Evolutionary conservation across 2,888 invertebrate genomes (phyloP).

Genomic region (Scaptomyza reducta): DNA sequence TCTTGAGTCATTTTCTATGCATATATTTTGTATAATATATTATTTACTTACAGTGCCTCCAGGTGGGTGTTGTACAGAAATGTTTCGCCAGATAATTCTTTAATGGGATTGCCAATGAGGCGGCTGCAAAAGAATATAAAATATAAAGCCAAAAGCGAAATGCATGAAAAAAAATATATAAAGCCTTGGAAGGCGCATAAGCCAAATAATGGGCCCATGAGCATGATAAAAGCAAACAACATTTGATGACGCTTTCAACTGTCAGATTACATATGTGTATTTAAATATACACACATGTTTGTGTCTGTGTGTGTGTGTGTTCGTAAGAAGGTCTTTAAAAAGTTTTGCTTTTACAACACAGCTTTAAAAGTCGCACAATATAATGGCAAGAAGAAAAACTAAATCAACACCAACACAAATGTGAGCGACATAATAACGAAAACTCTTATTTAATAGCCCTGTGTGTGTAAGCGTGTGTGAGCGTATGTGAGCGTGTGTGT

Average conservation of each 20-base stretch:
- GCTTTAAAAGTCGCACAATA: conserved; percentile 62
- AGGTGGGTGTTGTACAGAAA: conserved; percentile 84
- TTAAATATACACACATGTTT: conserved; percentile 14
- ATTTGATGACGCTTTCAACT: conserved; percentile 46
- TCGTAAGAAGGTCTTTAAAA: conserved; percentile 49
- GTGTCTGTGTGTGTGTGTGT: conserved; percentile 1
- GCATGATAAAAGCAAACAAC: conserved; percentile 48
- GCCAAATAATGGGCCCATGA: conserved; percentile 58
- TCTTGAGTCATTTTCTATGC: not conserved
- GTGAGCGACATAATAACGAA: conserved; percentile 62
- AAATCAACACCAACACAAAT: conserved; percentile 19
- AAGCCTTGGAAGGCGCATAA: conserved; percentile 48
- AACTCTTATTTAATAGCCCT: conserved; percentile 69
- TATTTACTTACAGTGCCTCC: conserved; percentile 85
- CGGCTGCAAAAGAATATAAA: conserved; percentile 82
- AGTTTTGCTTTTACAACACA: conserved; percentile 26
- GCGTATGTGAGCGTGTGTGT: conserved; percentile 35
- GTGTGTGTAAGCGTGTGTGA: conserved; percentile 30
- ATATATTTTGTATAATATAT: not conserved
- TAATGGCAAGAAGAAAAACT: conserved; percentile 18
- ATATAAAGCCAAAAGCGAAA: conserved; percentile 30
- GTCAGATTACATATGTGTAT: conserved; percentile 26
- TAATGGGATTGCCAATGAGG: conserved; percentile 85
- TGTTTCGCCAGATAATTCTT: conserved; percentile 83
- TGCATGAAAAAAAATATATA: conserved; percentile 41